Evolutionary conservation across 2,888 invertebrate species (phyloP), one percentile per base, ranked within the genome.

Genomic region (Eristalis intricaria): DNA sequence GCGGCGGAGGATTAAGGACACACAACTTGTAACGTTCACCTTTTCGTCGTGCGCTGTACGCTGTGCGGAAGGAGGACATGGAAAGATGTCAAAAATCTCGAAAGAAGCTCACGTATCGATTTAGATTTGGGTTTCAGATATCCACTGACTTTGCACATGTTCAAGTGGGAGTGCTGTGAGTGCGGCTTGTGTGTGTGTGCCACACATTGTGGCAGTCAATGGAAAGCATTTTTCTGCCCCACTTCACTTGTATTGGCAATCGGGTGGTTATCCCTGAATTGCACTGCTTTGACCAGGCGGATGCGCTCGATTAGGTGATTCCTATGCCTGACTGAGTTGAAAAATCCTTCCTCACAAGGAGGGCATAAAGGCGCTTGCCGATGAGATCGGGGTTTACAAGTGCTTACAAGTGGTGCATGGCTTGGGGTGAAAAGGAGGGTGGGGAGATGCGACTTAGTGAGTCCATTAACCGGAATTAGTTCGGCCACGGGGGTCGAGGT

Each of bases 251-350:
- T 81, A 81, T 77, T 69, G 68, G 68, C 63, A 81, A 81, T 73
- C 77, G 66, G 69, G 63, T 73, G 76, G 71, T 73, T 85, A 77
- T 85, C 81, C 81, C 35, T 80, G 69, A 73, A 85, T 81, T 85
- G 85, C 85, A 85, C 60, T 85, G 60, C 85, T 85, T 77, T 85
- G 85, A 85, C 85, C 85, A 85, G 76, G 64, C 81, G 73, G 85
- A 85, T 81, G 85, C 81, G 85, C 85, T 85, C 85, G 81, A 85
- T 85, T 85, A 81, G 85, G 73, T 81, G 81, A 85, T 85, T 81
- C 64, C 73, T 77, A 85, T 85, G 81, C 77, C 38, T 85, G 85
- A 74, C 63, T 77, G 8, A 77, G 70, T 68, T 58, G 61, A 73
- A 73, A 85, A 85, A 85, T 85, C 81, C 58, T 32, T 85, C 71